phyloP scores from a whole-genome alignment of 2,888 invertebrate genomes.

The Polyommatus icarus region DNA sequence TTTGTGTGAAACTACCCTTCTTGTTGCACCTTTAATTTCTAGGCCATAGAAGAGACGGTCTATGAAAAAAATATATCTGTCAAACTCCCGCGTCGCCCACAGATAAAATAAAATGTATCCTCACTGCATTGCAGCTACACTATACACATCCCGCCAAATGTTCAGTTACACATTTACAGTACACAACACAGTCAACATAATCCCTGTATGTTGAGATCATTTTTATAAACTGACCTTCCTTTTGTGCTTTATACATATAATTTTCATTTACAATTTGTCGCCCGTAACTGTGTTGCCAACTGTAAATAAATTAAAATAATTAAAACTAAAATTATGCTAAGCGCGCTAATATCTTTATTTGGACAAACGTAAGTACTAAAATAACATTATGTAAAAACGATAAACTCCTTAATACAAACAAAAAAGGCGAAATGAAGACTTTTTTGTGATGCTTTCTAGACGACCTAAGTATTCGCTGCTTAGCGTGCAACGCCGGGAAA shows the following conservation, averaged over 20 bases:
- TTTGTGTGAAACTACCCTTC: neutral
- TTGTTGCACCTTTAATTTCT: neutral
- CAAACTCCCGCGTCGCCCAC: slow-evolving; percentile 49
- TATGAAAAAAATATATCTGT: slow-evolving; percentile 34
- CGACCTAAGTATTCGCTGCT: slow-evolving; percentile 13
- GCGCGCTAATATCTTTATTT: slow-evolving; percentile 13
- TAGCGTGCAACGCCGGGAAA: neutral
- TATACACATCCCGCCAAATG: slow-evolving; percentile 41
- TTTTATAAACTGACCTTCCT: slow-evolving; percentile 36
- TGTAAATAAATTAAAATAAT: slow-evolving; percentile 23
- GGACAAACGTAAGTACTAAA: slow-evolving; percentile 27
- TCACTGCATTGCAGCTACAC: slow-evolving; percentile 59
- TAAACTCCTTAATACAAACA: slow-evolving; percentile 3
- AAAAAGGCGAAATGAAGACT: slow-evolving; percentile 10
- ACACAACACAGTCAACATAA: slow-evolving; percentile 21
- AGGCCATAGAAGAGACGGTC: neutral
- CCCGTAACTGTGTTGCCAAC: slow-evolving; percentile 34
- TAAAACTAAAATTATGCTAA: slow-evolving; percentile 24
- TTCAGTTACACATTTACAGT: slow-evolving; percentile 30
- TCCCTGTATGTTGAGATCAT: slow-evolving; percentile 31
- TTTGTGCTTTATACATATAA: slow-evolving; percentile 33
- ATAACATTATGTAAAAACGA: neutral
- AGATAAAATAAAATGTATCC: slow-evolving; percentile 49
- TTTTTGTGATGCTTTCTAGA: slow-evolving; percentile 27
- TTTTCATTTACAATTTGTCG: slow-evolving; percentile 11